Evolutionary conservation across 2,888 invertebrate species (phyloP).

Genomic region (Bimastos eiseni): DNA sequence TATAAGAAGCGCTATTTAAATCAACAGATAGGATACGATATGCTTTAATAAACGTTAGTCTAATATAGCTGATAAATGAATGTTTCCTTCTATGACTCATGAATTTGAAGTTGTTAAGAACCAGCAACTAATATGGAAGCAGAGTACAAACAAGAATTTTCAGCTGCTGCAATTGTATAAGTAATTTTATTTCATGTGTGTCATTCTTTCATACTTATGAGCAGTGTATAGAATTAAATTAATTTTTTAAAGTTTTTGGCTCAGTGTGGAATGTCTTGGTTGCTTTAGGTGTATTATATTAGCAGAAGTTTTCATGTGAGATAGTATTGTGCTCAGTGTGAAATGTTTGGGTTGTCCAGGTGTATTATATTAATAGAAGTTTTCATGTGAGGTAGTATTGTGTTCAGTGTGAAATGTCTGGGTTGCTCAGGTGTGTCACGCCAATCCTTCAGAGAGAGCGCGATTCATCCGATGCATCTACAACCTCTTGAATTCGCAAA

Average conservation of each 20-base stretch:
- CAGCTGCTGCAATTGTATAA: background rate
- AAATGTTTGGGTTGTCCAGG: too few species aligned
- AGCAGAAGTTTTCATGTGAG: background rate
- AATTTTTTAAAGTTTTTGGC: too few species aligned
- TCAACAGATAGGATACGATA: too few species aligned
- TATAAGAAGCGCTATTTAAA: too few species aligned
- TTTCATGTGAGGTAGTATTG: background rate
- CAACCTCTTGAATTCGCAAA: slow-evolving; percentile 89
- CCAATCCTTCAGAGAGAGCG: slow-evolving; percentile 91
- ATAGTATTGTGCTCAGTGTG: too few species aligned
- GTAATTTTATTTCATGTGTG: background rate
- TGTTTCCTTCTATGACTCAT: background rate
- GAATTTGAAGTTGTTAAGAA: too few species aligned
- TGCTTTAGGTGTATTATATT: too few species aligned
- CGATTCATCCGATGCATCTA: slow-evolving; percentile 98
- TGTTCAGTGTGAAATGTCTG: background rate
- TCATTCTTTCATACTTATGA: background rate
- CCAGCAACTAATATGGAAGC: too few species aligned
- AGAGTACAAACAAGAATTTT: background rate
- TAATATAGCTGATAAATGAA: background rate
- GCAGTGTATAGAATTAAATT: background rate
- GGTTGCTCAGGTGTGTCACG: slow-evolving; percentile 80
- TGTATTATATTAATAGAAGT: background rate
- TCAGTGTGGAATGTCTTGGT: too few species aligned
- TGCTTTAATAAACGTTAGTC: too few species aligned